phyloP scores from a whole-genome alignment of 2,797 vertebrate genomes.

The Rhynchonycteris naso region DNA sequence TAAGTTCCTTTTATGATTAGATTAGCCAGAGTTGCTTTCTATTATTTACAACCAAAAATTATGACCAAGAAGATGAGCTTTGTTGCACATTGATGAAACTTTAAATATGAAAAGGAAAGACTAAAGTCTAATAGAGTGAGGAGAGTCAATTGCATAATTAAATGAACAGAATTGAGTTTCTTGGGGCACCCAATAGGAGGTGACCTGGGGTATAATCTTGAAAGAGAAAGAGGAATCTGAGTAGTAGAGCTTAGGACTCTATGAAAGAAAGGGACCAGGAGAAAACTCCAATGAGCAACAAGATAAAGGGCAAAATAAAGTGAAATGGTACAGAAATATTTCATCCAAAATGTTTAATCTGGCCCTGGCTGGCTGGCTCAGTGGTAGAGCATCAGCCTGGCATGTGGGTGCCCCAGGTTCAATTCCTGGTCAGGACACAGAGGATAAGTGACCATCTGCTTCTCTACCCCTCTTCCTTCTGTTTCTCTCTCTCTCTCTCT shows the following conservation, averaged over 20 bases:
- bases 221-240: background rate
- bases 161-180: background rate
- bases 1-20: constrained; percentile 9
- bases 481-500: too few species aligned
- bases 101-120: background rate
- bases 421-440: too few species aligned
- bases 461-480: too few species aligned
- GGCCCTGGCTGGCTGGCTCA: too few species aligned
- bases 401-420: too few species aligned
- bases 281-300: background rate
- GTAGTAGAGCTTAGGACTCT: background rate
- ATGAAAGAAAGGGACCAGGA: background rate
- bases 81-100: background rate
- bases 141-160: background rate
- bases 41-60: background rate
- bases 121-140: background rate
- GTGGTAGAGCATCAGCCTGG: too few species aligned
- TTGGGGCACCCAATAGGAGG: background rate
- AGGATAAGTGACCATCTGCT: too few species aligned
- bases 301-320: background rate
- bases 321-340: background rate
- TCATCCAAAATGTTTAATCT: background rate
- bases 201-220: background rate
- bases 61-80: background rate
- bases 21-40: background rate